Base-by-base conservation (phyloP, 2,113 vertebrate species). In the Tetrao urogallus region DNA sequence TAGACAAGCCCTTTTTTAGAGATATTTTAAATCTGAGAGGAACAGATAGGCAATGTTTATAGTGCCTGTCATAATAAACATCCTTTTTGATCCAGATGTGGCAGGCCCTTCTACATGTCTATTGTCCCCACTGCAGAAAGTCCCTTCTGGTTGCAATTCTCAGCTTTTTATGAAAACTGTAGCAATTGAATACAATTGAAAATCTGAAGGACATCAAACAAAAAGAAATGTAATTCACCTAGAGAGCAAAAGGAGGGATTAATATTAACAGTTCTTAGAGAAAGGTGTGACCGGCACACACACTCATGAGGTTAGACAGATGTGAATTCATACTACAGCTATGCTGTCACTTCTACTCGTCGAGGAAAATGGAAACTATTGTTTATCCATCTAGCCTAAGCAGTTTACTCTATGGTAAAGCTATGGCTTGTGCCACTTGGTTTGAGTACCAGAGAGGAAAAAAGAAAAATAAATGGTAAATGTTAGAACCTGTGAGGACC, bases 361-460 rank as follows among this genome's bases (percentile, higher is more conserved):
- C 4, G 38, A 72, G 18, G 38, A 90, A 40, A 52, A 54, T 1
- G 22, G n/a, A 54, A 70, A 45, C 17, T 77, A 2, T 30, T 87
- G 15, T 19, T 77, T 19, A 34, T 30, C 15, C 0, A 0, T 38
- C 30, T 58, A 71, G 36, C 40, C 36, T 1, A 2, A 84, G n/a
- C 36, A 11, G 71, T 71, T 18, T 54, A 56, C 74, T 88, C 24
- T 60, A 18, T 50, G 63, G 2, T 61, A 36, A 34, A 22, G 15
- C 64, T 82, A 57, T 90, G 18, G 61, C 27, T 82, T 79, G 15
- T 45, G 11, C 52, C 8, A 0, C 22, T 38, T 63, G 34, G 22
- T 13, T 38, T 25, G 8, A 32, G 27, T 36, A n/a, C 38, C 65
- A 45, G 43, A 32, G 17, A 85, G 30, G 16, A 24, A 38, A 63